Evolutionary conservation across 1,140 invertebrate genomes (phyloP), one percentile per base, ranked within the genome.

Genomic region (Agraylea sexmaculata): DNA sequence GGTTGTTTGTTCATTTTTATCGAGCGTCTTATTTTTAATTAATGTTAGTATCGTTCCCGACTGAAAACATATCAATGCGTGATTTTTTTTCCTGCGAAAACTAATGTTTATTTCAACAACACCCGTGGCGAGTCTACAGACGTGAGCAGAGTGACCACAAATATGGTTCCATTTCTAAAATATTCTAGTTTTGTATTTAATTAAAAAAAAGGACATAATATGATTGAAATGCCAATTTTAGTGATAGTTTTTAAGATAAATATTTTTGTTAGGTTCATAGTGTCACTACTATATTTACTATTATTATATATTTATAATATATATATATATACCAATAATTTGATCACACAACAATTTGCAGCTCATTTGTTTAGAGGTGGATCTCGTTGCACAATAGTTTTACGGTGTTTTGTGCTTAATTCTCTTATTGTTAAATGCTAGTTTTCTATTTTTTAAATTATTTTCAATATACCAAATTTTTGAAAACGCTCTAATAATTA

Each of bases 121-220:
- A 16, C 37, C 21, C 16, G 29, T 25, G 32, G 37, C 32, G 37
- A 22, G 12, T 31, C 18, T 20, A 41, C 22, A 32, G 34, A 41
- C 30, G 34, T 41, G 16, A 42, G 39, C 47, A 42, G 43, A 43
- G 45, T 47, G 45, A 44, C 42, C 35, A 36, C 48, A 46, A 32
- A 50, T 40, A 44, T 41, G 48, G 48, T 50, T 50, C 48, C 48
- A 50, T 47, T 50, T 50, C 44, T 50, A 50, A 47, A 50, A 35
- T 50, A 50, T 43, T 45, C 45, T 50, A 50, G 48, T 50, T 50
- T 50, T 50, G 48, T 50, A 50, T 50, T 44, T 41, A 45, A 39
- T 43, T 8, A 25, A 8, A 43, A 43, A 46, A 29, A 5, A 11
- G 41, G 35, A 46, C 44, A 46, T 25, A 42, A 46, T 37, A 49